phyloP scores from a whole-genome alignment of 1,140 invertebrate genomes.

The Heliconius himera region DNA sequence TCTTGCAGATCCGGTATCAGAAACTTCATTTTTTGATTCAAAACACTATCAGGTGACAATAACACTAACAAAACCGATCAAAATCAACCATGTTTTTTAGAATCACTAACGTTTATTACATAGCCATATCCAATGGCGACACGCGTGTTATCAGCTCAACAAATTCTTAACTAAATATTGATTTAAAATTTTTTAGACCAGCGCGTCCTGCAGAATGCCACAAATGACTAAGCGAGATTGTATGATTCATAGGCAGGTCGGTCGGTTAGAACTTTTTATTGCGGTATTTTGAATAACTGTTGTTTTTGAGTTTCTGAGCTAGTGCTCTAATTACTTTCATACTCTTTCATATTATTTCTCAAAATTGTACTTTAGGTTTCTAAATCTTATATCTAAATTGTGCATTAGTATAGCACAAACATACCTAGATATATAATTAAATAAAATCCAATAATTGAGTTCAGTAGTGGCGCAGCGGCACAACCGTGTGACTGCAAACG shows the following conservation, averaged over 20 bases:
- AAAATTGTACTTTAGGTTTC: neutral
- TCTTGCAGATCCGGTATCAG: conserved; percentile 17
- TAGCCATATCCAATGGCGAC: neutral
- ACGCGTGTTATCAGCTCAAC: conserved; percentile 34
- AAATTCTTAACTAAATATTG: conserved; percentile 61
- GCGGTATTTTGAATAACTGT: conserved; percentile 73
- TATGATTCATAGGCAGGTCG: conserved; percentile 70
- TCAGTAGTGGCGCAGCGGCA: too few species aligned
- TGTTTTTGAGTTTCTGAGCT: conserved; percentile 47
- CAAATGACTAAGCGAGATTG: conserved; percentile 39
- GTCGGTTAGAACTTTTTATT: conserved; percentile 69
- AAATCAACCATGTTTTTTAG: neutral
- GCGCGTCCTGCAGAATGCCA: conserved; percentile 39
- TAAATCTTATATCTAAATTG: neutral
- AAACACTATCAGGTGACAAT: conserved; percentile 5
- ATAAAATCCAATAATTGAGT: too few species aligned
- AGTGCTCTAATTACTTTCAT: conserved; percentile 53
- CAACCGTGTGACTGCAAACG: too few species aligned
- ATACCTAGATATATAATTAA: too few species aligned
- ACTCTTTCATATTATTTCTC: neutral
- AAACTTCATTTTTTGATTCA: conserved; percentile 17
- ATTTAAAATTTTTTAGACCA: conserved; percentile 66
- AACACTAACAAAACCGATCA: neutral
- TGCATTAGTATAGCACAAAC: too few species aligned
- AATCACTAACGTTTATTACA: neutral